phyloP scores from a whole-genome alignment of 1,140 invertebrate species.

The Dinoponera quadriceps region DNA sequence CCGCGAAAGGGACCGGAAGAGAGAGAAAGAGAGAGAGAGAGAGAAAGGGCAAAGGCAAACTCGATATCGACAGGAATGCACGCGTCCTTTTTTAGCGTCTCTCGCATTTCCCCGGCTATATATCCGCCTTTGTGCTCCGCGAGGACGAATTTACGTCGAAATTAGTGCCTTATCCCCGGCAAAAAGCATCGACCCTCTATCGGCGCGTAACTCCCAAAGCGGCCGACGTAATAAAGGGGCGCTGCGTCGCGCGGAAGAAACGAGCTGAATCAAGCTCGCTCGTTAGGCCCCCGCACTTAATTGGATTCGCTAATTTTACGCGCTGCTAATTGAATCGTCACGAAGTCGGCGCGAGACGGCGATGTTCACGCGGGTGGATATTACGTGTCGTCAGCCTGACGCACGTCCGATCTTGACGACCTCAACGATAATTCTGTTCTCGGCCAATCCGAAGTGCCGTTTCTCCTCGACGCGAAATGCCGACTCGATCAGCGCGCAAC shows the following conservation, averaged over 20 bases:
- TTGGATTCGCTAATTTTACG: conserved; percentile 41
- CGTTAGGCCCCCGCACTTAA: conserved; percentile 15
- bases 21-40: neutral
- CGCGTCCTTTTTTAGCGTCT: conserved; percentile 1
- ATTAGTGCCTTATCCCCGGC: conserved; percentile 14
- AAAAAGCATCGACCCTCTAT: conserved; percentile 30
- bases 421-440: no score
- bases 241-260: neutral
- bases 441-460: no score
- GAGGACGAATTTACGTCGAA: conserved; percentile 32
- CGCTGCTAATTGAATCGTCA: conserved; percentile 16
- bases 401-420: no score
- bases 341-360: conserved; percentile 7
- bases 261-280: conserved; percentile 39
- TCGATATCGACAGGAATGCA: conserved; percentile 6
- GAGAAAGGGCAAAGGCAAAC: conserved; percentile 8
- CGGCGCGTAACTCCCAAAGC: conserved; percentile 27
- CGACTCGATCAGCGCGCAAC: no score
- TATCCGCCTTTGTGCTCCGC: no score
- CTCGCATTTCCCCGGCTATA: neutral
- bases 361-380: neutral
- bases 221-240: conserved; percentile 31
- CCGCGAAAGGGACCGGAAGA: neutral
- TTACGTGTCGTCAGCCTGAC: neutral
- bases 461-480: no score